Evolutionary conservation across 2,888 invertebrate genomes (phyloP).

Genomic region (Athalia cordata): DNA sequence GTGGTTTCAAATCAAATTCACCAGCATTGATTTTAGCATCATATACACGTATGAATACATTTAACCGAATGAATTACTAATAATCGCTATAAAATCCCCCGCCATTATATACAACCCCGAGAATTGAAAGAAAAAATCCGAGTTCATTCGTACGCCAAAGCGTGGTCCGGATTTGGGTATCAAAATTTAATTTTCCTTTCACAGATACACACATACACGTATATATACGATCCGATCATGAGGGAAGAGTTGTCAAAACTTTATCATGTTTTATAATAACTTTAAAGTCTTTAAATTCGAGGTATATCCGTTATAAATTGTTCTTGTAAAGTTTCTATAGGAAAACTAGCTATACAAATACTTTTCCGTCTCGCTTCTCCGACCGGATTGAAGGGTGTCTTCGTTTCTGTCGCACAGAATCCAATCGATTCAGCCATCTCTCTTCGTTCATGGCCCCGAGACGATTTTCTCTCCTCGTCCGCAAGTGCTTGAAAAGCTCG

Average conservation of each 20-base stretch:
- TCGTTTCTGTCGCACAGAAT: slow-evolving; percentile 29
- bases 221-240: slow-evolving; percentile 8
- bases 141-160: too few species aligned
- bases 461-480: background rate
- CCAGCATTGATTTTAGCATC: background rate
- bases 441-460: background rate
- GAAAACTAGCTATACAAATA: slow-evolving; percentile 66
- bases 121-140: too few species aligned
- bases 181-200: background rate
- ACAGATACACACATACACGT: background rate
- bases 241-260: slow-evolving; percentile 54
- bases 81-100: background rate
- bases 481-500: slow-evolving; percentile 31
- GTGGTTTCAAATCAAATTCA: slow-evolving; percentile 18
- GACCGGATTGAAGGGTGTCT: slow-evolving; percentile 18
- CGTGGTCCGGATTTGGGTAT: too few species aligned
- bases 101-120: too few species aligned
- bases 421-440: slow-evolving; percentile 36
- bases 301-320: slow-evolving; percentile 69
- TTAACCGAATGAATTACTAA: background rate
- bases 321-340: slow-evolving; percentile 65
- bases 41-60: background rate
- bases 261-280: slow-evolving; percentile 66
- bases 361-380: slow-evolving; percentile 34
- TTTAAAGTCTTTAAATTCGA: slow-evolving; percentile 65